Evolutionary conservation across 1,140 invertebrate species (phyloP).

Genomic region (Sarcophaga peregrina): DNA sequence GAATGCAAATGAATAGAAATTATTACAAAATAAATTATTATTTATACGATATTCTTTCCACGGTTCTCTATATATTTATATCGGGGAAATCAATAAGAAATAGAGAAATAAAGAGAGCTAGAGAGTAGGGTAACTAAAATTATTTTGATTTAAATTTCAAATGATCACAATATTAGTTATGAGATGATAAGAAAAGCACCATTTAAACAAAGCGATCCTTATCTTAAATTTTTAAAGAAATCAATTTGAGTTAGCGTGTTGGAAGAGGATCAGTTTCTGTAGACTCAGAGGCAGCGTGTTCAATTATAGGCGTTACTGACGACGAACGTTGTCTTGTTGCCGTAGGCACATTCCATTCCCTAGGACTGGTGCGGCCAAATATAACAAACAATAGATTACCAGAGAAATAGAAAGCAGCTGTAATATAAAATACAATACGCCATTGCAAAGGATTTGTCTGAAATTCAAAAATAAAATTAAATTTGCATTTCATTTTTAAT

Average conservation of each 20-base stretch:
- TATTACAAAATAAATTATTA: too few relatives aligned
- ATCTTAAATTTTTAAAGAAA: background rate
- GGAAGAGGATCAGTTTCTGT: conserved; percentile 25
- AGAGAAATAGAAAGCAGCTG: conserved; percentile 76
- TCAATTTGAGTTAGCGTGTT: background rate
- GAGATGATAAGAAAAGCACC: background rate
- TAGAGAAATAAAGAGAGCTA: too few relatives aligned
- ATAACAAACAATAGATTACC: conserved; percentile 77
- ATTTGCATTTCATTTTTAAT: background rate
- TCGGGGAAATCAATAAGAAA: too few relatives aligned
- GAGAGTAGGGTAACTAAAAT: too few relatives aligned
- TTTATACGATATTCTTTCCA: too few relatives aligned
- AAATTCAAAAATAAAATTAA: conserved; percentile 11
- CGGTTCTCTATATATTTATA: too few relatives aligned
- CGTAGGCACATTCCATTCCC: conserved; percentile 72
- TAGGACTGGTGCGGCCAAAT: conserved; percentile 73
- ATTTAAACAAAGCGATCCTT: background rate
- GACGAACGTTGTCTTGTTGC: background rate
- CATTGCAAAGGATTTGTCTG: conserved; percentile 73
- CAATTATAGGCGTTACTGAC: background rate
- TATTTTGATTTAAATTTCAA: background rate
- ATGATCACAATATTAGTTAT: background rate
- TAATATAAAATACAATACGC: conserved; percentile 81
- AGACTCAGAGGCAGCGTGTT: background rate
- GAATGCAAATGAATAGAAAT: too few relatives aligned